phyloP scores from a whole-genome alignment of 2,113 vertebrate species.

The Microtus ochrogaster region DNA sequence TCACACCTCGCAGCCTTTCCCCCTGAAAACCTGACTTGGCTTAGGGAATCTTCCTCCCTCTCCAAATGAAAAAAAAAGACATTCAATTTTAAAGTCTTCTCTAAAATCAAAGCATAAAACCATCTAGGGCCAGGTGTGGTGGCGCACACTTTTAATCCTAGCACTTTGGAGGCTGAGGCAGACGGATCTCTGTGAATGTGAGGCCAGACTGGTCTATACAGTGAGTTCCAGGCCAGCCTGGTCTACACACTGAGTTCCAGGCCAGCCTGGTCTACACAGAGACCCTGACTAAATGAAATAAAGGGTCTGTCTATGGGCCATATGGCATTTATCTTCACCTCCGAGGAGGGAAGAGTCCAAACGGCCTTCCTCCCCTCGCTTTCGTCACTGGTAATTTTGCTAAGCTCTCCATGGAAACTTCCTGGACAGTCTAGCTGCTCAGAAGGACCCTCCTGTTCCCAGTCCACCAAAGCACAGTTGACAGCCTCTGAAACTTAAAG shows the following conservation, averaged over 20 bases:
- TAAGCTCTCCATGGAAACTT: background rate
- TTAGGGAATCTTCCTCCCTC: background rate
- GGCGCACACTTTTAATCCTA: background rate
- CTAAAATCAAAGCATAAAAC: background rate
- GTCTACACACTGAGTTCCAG: background rate
- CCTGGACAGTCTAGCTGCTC: background rate
- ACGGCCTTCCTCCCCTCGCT: background rate
- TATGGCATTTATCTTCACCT: background rate
- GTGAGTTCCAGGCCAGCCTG: background rate
- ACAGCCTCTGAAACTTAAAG: background rate
- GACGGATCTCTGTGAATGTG: background rate
- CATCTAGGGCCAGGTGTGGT: background rate
- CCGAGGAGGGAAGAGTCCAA: background rate
- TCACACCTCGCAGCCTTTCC: background rate
- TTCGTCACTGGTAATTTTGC: background rate
- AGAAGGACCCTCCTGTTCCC: fast-evolving
- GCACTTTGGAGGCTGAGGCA: background rate
- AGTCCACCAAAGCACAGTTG: fast-evolving
- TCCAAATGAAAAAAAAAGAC: background rate
- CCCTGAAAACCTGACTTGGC: background rate
- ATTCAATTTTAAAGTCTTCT: background rate
- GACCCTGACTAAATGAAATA: background rate
- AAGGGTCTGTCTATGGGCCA: background rate
- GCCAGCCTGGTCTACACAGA: background rate
- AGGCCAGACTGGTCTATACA: background rate